Percentiles rank a stretch among this genome's conserved stretches.
These are phyloP conservation scores for Geodia barretti DNA, from an alignment of 37 sponge, comb jelly and placozoan genomes.

Conservation along the genomic window DNA sequence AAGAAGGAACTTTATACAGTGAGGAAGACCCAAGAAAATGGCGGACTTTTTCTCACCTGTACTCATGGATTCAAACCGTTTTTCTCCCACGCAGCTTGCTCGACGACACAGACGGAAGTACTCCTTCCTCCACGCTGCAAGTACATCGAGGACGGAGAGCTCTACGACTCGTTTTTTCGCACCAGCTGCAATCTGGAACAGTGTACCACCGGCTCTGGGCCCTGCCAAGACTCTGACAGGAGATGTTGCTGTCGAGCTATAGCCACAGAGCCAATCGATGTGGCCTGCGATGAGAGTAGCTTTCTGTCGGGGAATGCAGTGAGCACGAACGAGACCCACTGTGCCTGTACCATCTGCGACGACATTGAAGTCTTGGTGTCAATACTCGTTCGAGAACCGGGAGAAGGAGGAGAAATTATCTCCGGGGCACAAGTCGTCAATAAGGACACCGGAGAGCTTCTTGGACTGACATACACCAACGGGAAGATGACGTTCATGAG, in stretches of 20 bases:
- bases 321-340: neutral
- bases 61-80: no score
- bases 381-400: neutral
- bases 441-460: neutral
- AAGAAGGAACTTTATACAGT: no score
- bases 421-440: constrained; percentile 3
- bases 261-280: neutral
- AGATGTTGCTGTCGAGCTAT: constrained; percentile 15
- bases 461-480: constrained; percentile 15
- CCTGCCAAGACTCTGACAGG: neutral
- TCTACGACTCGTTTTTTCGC: neutral
- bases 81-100: no score
- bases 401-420: neutral
- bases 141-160: neutral
- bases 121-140: constrained; percentile 21
- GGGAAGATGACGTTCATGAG: neutral
- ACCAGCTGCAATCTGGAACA: neutral
- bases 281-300: neutral
- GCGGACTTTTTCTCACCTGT: no score
- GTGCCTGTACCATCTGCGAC: constrained; percentile 23
- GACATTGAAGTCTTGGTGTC: constrained; percentile 10
- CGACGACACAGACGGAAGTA: no score
- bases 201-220: neutral
- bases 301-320: neutral
- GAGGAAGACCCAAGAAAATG: no score